Percentiles rank a stretch among this genome's conserved stretches.
Conservation (phyloP, 2,797 vertebrate genomes). For the Sandelia bainsii region DNA sequence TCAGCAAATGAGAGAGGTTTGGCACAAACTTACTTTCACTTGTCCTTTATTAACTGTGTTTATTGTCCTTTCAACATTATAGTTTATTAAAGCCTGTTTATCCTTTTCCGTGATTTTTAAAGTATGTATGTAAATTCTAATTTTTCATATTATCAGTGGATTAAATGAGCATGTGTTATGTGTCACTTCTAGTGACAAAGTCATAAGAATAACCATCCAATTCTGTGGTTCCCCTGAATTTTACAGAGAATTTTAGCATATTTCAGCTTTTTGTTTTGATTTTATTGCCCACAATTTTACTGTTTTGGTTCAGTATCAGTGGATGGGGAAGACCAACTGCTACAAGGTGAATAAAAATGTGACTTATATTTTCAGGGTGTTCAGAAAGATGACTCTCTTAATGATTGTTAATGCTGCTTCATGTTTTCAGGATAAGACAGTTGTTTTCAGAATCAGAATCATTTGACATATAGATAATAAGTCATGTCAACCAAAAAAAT, state of each 20-base stretch:
- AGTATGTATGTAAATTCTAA: no score
- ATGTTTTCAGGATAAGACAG: neutral
- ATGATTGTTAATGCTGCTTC: neutral
- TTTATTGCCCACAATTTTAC: neutral
- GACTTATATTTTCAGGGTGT: neutral
- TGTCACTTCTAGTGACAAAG: neutral
- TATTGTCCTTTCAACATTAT: neutral
- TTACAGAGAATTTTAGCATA: neutral
- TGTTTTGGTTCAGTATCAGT: neutral
- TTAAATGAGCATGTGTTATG: neutral
- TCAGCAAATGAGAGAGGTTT: slow-evolving; percentile 14
- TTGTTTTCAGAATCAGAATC: no score
- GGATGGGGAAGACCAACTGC: no score
- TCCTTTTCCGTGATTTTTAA: neutral
- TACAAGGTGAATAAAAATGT: neutral
- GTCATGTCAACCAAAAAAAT: neutral
- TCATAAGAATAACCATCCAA: neutral
- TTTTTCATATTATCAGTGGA: neutral
- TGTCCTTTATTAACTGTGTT: neutral
- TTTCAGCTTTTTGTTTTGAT: neutral
- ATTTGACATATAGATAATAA: no score
- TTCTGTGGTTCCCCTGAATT: neutral
- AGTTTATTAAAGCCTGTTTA: neutral
- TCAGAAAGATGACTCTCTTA: neutral
- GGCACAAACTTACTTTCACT: slow-evolving; percentile 31